phyloP scores from a whole-genome alignment of 2,888 invertebrate species.

The Philaethria dido region DNA sequence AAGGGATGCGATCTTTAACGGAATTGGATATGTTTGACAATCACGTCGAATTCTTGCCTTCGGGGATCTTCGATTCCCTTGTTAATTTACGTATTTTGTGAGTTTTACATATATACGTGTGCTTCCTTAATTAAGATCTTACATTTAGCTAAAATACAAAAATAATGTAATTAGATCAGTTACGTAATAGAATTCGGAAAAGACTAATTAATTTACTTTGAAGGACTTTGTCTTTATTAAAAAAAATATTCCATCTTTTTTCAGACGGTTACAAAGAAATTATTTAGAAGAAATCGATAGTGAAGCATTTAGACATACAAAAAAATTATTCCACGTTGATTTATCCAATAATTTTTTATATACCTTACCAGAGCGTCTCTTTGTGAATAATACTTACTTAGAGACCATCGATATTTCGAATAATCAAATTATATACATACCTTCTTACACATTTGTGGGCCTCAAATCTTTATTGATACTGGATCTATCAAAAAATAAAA shows the following conservation, averaged over 20 bases:
- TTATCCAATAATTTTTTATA: slow-evolving; percentile 86
- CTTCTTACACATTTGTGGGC: slow-evolving; percentile 83
- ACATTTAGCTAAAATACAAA: background rate
- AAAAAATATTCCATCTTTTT: slow-evolving; percentile 50
- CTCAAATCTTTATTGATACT: slow-evolving; percentile 85
- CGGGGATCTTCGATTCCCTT: slow-evolving; percentile 85
- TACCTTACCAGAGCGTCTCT: slow-evolving; percentile 82
- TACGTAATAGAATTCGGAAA: no score
- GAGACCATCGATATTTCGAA: slow-evolving; percentile 87
- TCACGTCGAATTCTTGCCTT: slow-evolving; percentile 86
- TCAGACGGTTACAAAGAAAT: slow-evolving; percentile 87
- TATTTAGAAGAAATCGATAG: slow-evolving; percentile 85
- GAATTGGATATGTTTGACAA: slow-evolving; percentile 90
- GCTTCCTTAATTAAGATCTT: background rate
- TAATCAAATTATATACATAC: slow-evolving; percentile 85
- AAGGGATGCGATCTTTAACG: slow-evolving; percentile 85
- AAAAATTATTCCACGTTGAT: slow-evolving; percentile 87
- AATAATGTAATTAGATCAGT: background rate
- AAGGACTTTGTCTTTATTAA: no score
- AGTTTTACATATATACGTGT: slow-evolving; percentile 60
- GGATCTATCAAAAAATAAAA: slow-evolving; percentile 87
- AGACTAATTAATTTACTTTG: no score
- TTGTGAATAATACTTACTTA: slow-evolving; percentile 83
- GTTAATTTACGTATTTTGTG: slow-evolving; percentile 86
- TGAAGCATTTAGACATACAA: slow-evolving; percentile 82